Conservation (phyloP, 2,113 vertebrate genomes). For the Corythornis cristatus region DNA sequence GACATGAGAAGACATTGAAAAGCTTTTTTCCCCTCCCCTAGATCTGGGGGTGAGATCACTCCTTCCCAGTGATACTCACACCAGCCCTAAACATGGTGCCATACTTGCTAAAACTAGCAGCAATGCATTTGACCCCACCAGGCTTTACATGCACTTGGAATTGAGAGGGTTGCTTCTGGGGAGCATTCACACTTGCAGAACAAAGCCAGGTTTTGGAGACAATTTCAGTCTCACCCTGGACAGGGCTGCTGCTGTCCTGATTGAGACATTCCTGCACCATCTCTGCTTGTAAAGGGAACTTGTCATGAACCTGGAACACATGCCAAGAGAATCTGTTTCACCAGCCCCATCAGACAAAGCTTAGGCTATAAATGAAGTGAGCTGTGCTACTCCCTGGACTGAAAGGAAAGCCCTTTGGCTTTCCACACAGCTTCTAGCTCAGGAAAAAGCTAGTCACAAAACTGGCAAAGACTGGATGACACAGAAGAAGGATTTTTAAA, state of each 20-base stretch:
- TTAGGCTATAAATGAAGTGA: not conserved
- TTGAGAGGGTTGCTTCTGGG: not conserved
- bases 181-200: not conserved
- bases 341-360: not conserved
- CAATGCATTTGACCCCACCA: not conserved
- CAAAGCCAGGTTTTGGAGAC: not conserved
- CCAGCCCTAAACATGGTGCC: not conserved
- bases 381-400: no score
- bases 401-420: not conserved
- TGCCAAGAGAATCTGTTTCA: not conserved
- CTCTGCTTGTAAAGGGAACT: not conserved
- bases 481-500: not conserved
- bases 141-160: not conserved
- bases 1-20: not conserved
- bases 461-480: no score
- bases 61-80: not conserved
- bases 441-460: not conserved
- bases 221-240: not conserved
- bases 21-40: not conserved
- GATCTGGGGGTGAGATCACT: not conserved
- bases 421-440: not conserved
- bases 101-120: not conserved
- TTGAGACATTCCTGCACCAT: not conserved
- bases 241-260: rapidly evolving
- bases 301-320: not conserved